Conservation (phyloP, 2,113 vertebrate genomes). For the Acanthochromis polyacanthus region DNA sequence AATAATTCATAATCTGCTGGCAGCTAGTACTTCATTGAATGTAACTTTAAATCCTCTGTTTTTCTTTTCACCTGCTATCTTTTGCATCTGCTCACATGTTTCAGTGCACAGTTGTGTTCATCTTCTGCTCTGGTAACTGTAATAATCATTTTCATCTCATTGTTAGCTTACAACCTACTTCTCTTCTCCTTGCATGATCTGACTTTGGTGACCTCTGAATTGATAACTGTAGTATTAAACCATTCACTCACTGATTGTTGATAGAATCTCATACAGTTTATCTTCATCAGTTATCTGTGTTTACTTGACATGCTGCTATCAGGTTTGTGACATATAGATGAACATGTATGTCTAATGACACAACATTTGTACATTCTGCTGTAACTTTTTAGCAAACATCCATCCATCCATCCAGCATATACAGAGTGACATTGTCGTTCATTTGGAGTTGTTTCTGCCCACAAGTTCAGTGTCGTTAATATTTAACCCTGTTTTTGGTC, state of each 20-base stretch:
- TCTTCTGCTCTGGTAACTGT: neutral
- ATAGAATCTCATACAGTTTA: neutral
- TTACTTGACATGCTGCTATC: neutral
- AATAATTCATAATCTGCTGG: constrained; percentile 48
- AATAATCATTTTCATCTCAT: neutral
- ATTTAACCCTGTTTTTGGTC: too few species aligned
- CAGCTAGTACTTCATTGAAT: constrained; percentile 12
- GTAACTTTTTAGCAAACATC: too few species aligned
- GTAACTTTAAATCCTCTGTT: constrained; percentile 14
- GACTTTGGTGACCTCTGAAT: neutral
- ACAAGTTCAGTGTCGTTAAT: too few species aligned
- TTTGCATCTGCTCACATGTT: neutral
- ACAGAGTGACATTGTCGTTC: too few species aligned
- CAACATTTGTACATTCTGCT: neutral
- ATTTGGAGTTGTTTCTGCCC: too few species aligned
- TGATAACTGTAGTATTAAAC: neutral
- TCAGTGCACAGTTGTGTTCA: neutral
- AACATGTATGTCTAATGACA: neutral
- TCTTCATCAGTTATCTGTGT: neutral
- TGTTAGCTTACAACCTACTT: neutral
- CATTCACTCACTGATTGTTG: neutral
- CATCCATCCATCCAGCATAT: too few species aligned
- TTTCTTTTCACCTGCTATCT: neutral
- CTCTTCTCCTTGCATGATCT: neutral
- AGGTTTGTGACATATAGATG: too few species aligned